phyloP scores from a whole-genome alignment of 1,140 invertebrate genomes.

The Brachionus rubens region DNA sequence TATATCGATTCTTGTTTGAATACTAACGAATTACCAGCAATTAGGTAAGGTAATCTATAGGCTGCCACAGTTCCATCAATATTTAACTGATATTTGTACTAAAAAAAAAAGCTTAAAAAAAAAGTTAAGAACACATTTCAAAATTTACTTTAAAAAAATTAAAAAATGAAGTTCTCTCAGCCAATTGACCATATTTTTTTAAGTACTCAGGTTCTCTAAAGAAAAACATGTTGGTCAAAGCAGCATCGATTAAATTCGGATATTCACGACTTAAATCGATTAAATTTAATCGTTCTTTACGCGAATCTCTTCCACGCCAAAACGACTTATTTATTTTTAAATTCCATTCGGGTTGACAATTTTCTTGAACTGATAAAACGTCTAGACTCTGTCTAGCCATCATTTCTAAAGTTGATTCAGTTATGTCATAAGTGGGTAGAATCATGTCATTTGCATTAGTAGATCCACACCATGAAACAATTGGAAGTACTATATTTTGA shows the following conservation, averaged over 20 bases:
- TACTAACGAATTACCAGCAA: constrained; percentile 78
- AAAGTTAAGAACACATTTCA: neutral
- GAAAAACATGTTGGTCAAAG: constrained; percentile 94
- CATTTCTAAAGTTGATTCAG: constrained; percentile 81
- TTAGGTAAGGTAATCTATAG: constrained; percentile 84
- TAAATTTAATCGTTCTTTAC: constrained; percentile 71
- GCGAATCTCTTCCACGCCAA: constrained; percentile 86
- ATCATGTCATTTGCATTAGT: constrained; percentile 78
- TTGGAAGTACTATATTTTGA: constrained; percentile 66
- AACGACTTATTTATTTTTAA: constrained; percentile 74
- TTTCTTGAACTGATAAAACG: constrained; percentile 81
- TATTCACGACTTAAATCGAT: constrained; percentile 72
- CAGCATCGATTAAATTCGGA: constrained; percentile 81
- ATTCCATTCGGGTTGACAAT: constrained; percentile 70
- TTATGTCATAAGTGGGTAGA: constrained; percentile 90
- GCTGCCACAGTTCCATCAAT: constrained; percentile 93
- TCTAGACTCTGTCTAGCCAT: constrained; percentile 84
- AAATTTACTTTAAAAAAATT: constrained; percentile 89
- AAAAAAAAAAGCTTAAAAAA: constrained; percentile 47
- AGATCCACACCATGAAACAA: constrained; percentile 95
- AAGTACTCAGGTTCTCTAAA: constrained; percentile 76
- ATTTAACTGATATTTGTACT: constrained; percentile 93
- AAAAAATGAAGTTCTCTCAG: constrained; percentile 81
- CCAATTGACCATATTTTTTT: constrained; percentile 74
- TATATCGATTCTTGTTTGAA: constrained; percentile 88